phyloP scores from a whole-genome alignment of 2,888 invertebrate genomes.

The Petrophora chlorosata region DNA sequence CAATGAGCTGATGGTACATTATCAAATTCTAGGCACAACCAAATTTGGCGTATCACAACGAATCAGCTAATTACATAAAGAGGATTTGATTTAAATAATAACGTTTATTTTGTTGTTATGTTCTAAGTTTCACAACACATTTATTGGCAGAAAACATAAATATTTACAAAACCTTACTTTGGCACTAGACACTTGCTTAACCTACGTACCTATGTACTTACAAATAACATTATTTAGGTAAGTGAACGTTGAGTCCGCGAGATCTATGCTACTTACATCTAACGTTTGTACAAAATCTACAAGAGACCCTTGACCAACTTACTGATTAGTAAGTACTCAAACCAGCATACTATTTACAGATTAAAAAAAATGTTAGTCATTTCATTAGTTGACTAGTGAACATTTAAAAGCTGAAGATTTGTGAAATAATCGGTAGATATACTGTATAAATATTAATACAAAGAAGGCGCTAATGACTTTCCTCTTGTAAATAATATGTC shows the following conservation, averaged over 20 bases:
- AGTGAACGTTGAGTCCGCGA: slow-evolving; percentile 24
- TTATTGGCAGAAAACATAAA: slow-evolving; percentile 34
- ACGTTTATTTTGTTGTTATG: too few relatives aligned
- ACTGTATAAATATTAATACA: too few relatives aligned
- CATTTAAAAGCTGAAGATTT: not conserved
- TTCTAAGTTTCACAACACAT: slow-evolving; percentile 37
- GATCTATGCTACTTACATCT: slow-evolving; percentile 25
- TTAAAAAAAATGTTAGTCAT: too few relatives aligned
- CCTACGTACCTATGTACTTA: slow-evolving; percentile 14
- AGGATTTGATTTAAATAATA: too few relatives aligned
- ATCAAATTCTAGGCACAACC: too few relatives aligned
- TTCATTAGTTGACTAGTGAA: not conserved
- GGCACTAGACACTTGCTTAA: slow-evolving; percentile 35
- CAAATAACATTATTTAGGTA: slow-evolving; percentile 1
- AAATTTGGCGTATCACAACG: too few relatives aligned
- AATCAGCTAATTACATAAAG: too few relatives aligned
- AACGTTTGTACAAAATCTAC: slow-evolving; percentile 51
- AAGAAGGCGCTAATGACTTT: too few relatives aligned
- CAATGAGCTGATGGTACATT: too few relatives aligned
- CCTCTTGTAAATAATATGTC: too few relatives aligned
- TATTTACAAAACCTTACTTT: slow-evolving; percentile 37
- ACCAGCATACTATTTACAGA: not conserved
- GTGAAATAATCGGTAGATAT: not conserved
- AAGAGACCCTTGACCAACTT: slow-evolving; percentile 21
- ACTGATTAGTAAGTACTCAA: slow-evolving; percentile 2